Percentiles rank a stretch among this genome's conserved stretches.
These are phyloP conservation scores for Holacanthus passer DNA, from an alignment of 2,113 vertebrate species.

Conservation along the genomic window DNA sequence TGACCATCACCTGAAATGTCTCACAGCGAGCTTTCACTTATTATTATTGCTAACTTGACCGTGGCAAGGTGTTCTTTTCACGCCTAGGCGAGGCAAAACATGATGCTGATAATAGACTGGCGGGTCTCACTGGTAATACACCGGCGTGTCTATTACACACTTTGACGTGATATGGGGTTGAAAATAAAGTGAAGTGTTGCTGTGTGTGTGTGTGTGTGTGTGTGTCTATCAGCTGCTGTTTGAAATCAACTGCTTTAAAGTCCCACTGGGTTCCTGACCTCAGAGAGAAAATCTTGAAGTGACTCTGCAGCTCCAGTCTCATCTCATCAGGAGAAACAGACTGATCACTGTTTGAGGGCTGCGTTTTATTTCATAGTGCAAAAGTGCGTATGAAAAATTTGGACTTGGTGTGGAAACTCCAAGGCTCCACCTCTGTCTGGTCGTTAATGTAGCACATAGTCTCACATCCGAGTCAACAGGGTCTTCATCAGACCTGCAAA, in stretches of 20 bases:
- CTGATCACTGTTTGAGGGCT: not conserved
- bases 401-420: not conserved
- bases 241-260: not conserved
- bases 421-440: not conserved
- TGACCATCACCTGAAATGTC: no score
- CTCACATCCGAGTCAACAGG: not conserved
- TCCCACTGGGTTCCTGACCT: not conserved
- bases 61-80: no score
- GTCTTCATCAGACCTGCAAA: not conserved
- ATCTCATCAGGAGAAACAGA: not conserved
- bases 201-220: not conserved
- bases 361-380: not conserved
- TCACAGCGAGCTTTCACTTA: no score
- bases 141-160: no score
- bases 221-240: not conserved
- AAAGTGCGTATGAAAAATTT: not conserved
- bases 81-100: no score
- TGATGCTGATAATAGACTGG: no score
- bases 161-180: no score
- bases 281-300: not conserved
- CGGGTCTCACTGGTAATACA: no score
- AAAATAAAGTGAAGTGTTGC: not conserved
- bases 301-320: not conserved
- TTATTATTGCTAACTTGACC: no score
- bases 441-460: not conserved